Evolutionary conservation across 2,888 invertebrate species (phyloP).

Genomic region (Thymelicus acteon): DNA sequence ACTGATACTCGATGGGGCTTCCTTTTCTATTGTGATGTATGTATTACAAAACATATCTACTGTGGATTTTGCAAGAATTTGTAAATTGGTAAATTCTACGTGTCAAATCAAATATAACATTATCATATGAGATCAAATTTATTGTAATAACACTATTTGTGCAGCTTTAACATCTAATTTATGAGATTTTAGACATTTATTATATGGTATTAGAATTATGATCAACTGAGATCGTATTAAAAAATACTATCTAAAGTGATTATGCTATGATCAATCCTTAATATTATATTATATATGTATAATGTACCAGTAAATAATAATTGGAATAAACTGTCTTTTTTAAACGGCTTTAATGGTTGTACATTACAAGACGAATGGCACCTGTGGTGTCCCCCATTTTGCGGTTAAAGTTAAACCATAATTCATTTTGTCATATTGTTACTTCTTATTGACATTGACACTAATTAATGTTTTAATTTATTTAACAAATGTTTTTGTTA

Average conservation of each 20-base stretch:
- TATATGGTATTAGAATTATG: not conserved
- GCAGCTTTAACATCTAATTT: not conserved
- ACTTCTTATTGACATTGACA: too few species aligned
- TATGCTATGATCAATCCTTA: not conserved
- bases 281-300: not conserved
- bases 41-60: not conserved
- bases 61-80: not conserved
- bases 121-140: slow-evolving; percentile 8
- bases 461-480: too few species aligned
- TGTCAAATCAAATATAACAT: not conserved
- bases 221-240: slow-evolving; percentile 11
- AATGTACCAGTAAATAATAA: not conserved
- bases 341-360: not conserved
- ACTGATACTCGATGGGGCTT: not conserved
- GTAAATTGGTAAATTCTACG: slow-evolving; percentile 1
- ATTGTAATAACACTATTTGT: slow-evolving; percentile 3
- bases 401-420: too few species aligned
- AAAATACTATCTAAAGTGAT: slow-evolving; percentile 1
- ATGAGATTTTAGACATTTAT: slow-evolving; percentile 7
- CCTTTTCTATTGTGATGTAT: not conserved
- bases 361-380: not conserved
- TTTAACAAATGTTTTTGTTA: too few species aligned
- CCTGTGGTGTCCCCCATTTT: too few species aligned
- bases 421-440: too few species aligned
- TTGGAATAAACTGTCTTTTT: not conserved